phyloP scores from a whole-genome alignment of 2,797 vertebrate genomes.

The Ctenosaura bakeri region DNA sequence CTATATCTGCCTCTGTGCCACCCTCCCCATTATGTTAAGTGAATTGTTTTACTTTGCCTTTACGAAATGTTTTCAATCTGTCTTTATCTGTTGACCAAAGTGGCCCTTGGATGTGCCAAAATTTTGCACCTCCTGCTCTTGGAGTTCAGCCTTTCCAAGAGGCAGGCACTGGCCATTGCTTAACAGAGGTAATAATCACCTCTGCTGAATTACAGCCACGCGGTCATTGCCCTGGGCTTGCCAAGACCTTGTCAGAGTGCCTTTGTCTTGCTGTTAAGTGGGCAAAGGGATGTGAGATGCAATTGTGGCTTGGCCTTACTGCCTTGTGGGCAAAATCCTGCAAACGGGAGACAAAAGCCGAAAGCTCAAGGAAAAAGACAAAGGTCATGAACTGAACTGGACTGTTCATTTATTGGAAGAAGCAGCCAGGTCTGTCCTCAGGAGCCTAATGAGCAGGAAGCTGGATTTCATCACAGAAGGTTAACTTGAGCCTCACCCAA shows the following conservation, averaged over 20 bases:
- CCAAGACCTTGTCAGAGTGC: conserved; percentile 4
- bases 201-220: background rate
- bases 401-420: no score
- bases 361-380: no score
- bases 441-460: no score
- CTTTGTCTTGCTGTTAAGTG: conserved; percentile 38
- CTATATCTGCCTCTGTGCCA: no score
- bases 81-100: no score
- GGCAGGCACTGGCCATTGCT: background rate
- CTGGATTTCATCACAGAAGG: background rate
- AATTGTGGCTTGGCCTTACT: conserved; percentile 58
- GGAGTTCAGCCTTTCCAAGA: background rate
- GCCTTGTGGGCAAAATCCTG: background rate
- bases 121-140: no score
- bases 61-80: no score
- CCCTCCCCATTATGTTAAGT: no score
- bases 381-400: background rate
- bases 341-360: background rate
- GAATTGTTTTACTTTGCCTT: no score
- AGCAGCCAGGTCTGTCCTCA: background rate
- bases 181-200: background rate
- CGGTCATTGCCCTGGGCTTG: background rate
- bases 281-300: conserved; percentile 35
- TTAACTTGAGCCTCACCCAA: background rate
- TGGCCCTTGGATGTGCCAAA: no score